Base-by-base conservation (phyloP, 1,140 invertebrate genomes). In the Drosophila pectinifera region DNA sequence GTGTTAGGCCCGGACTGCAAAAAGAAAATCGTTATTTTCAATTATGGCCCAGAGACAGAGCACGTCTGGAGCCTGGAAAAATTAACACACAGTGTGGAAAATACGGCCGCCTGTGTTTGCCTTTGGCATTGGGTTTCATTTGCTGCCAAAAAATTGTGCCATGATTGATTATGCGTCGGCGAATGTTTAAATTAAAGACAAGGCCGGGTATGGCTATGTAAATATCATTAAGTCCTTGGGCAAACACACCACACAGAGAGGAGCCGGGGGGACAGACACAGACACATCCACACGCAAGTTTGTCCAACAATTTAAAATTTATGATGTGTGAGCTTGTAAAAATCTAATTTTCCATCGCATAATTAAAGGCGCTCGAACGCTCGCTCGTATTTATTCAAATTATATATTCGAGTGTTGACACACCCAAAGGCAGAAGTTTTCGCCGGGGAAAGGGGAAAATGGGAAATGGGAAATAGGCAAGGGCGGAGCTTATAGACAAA, bases 241-340 rank as follows among this genome's bases (percentile, higher is more conserved):
- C 59, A 58, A 56, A 62, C 59, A 59, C 16, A 58, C 45, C 55
- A 42, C 59, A 59, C 16, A 58, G 41, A 58, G 46, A 46, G 4
- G 48, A 58, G 22, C 22, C 2, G 18, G 31, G 22, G 18, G 31
- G 4, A 31, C n/a, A 42, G 20, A 56, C 20, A 43, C 53, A 63
- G 63, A 49, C 39, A 56, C 20, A 43, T 46, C 58, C 57, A 49
- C 39, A 56, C 57, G 59, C 43, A 74, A 74, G 69, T 74, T 74
- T 81, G 51, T 45, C 69, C 64, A 76, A 73, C 80, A 89, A 89
- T 88, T 89, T 89, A 80, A 89, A 88, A 89, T 88, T 89, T 88
- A 89, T 88, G 76, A 89, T 88, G 84, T 88, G 84, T 88, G 84
- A 89, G 84, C 76, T 54, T 83, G 77, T 88, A 88, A 88, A 88